These are phyloP conservation scores for Procambarus clarkii DNA, from an alignment of 1,140 invertebrate species.

Conservation along the genomic window DNA sequence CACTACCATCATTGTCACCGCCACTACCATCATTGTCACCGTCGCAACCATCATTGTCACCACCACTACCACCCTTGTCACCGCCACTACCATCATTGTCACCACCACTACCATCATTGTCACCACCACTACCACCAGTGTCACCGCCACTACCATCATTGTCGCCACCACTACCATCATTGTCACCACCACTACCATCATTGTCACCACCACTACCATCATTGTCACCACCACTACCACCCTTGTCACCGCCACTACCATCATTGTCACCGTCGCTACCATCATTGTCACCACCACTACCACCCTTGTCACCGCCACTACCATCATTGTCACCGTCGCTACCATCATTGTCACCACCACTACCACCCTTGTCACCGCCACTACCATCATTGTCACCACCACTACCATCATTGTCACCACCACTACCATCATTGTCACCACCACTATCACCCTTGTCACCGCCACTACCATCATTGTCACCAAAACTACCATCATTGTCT, in stretches of 20 bases:
- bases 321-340: no score
- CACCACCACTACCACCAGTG: not conserved
- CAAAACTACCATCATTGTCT: not conserved
- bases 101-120: conserved; percentile 4
- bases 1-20: no score
- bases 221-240: no score
- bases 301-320: no score
- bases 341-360: not conserved
- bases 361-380: not conserved
- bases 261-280: no score
- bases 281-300: no score
- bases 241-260: no score
- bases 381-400: not conserved
- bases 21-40: not conserved
- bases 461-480: not conserved
- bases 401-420: not conserved
- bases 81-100: not conserved
- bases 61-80: not conserved
- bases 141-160: not conserved
- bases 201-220: no score
- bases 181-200: no score
- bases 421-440: not conserved
- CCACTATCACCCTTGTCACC: no score
- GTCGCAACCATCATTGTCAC: not conserved
- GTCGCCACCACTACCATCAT: not conserved